Base-by-base conservation (phyloP, 2,797 vertebrate genomes). In the Cynodonichthys magdalenae region DNA sequence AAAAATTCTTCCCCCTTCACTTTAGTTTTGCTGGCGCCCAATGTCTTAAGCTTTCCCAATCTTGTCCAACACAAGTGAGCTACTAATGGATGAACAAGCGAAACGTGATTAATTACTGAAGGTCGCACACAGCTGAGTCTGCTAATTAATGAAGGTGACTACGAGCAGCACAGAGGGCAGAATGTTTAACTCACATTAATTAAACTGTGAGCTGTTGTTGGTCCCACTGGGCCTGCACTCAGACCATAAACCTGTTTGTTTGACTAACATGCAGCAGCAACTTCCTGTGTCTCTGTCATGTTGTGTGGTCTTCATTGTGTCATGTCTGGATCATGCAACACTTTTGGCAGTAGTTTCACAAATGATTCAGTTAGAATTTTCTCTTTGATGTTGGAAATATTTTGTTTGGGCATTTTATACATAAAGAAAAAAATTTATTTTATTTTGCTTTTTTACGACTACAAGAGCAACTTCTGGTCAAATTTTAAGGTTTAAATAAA, bases 121-220 rank as follows among this genome's bases (percentile, higher is more conserved):
- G 63, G 65, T 77, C 36, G 65, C 53, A 53, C 63, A 63, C 70
- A 74, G 65, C 56, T 48, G 29, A 78, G 60, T 51, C 44, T 3
- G 50, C 61, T 85, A 77, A 89, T 87, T 74, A 72, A 71, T 68
- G 53, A 74, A 48, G 77, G 61, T 63, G 75, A 81, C 79, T 82
- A 58, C 63, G 67, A 58, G 68, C 63, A 47, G 53, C 58, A 79
- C 66, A 74, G 70, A 74, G 74, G 79, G 50, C 74, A 74, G 46
- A 69, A 69, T 64, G 41, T 74, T 81, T 76, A 59, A 80, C 56
- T 75, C 20, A 72, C 75, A 82, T 84, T 80, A 55, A 80, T 81
- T 75, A 53, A 77, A 74, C 45, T 39, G 59, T 77, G 74, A 80
- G 55, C 58, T 55, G 49, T 56, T 75, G 63, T 50, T 28, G 63